Conservation (phyloP, 1,140 invertebrate genomes). For the Muscidifurax raptorellus region DNA sequence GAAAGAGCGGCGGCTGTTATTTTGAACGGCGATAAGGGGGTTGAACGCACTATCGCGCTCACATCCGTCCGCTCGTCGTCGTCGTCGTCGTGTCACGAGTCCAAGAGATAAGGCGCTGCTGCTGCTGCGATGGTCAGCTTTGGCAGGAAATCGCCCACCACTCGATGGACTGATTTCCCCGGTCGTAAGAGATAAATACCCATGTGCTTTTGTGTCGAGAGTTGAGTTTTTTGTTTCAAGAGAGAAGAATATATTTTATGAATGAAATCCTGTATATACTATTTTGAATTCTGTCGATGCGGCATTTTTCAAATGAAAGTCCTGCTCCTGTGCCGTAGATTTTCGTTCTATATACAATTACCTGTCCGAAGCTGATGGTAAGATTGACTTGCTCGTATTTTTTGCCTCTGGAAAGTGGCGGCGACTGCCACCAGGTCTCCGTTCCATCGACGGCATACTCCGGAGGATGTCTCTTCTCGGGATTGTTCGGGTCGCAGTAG, state of each 20-base stretch:
- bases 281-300: no score
- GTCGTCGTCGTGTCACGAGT: conserved; percentile 9
- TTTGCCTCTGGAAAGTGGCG: conserved; percentile 96
- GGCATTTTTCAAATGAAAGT: not conserved
- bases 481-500: conserved; percentile 86
- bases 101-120: conserved; percentile 16
- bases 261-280: no score
- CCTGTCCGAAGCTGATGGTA: conserved; percentile 98
- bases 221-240: no score
- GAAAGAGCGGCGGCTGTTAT: conserved; percentile 31
- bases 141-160: conserved; percentile 48
- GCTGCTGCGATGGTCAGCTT: not conserved
- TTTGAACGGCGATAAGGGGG: conserved; percentile 43
- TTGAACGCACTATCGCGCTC: conserved; percentile 37
- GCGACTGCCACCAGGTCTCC: conserved; percentile 98
- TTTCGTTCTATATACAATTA: conserved; percentile 68
- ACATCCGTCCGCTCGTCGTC: conserved; percentile 33
- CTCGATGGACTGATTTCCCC: conserved; percentile 1
- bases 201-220: conserved; percentile 10
- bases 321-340: not conserved
- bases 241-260: conserved; percentile 7
- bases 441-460: conserved; percentile 95
- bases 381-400: conserved; percentile 98
- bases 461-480: conserved; percentile 89
- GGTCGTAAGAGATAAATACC: not conserved